phyloP scores from a whole-genome alignment of 2,797 vertebrate genomes.

The Xerus rutilus region DNA sequence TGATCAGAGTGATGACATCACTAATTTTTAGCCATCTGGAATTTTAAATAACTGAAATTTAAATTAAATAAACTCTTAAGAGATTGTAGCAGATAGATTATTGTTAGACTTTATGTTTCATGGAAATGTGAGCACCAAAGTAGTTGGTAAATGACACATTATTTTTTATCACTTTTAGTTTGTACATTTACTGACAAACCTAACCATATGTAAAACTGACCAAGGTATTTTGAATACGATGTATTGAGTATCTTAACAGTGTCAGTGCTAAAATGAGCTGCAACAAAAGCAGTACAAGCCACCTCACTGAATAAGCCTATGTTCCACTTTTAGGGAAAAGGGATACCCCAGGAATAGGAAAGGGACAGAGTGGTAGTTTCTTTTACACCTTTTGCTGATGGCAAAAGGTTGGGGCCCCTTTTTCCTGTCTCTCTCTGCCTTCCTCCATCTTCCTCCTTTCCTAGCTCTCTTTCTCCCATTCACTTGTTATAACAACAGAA shows the following conservation, averaged over 20 bases:
- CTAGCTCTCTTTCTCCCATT: slow-evolving; percentile 72
- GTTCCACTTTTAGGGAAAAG: slow-evolving; percentile 63
- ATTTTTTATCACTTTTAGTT: slow-evolving; percentile 27
- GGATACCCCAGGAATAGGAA: slow-evolving; percentile 62
- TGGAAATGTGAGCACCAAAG: background rate
- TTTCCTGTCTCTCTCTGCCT: background rate
- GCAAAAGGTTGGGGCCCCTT: background rate
- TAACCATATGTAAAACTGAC: slow-evolving; percentile 66
- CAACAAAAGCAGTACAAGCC: slow-evolving; percentile 54
- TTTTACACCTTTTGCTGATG: slow-evolving; percentile 43
- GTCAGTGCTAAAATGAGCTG: slow-evolving; percentile 62
- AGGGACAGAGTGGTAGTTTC: slow-evolving; percentile 74
- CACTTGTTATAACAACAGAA: slow-evolving; percentile 84
- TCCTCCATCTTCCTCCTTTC: background rate
- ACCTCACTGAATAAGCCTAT: slow-evolving; percentile 61
- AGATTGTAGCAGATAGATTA: background rate
- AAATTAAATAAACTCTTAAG: slow-evolving; percentile 22
- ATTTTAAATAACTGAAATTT: slow-evolving; percentile 42
- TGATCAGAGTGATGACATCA: background rate
- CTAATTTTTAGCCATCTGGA: slow-evolving; percentile 27
- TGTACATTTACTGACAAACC: slow-evolving; percentile 48
- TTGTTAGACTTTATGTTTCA: slow-evolving; percentile 13
- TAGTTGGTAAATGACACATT: slow-evolving; percentile 38
- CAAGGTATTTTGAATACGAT: slow-evolving; percentile 75
- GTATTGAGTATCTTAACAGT: slow-evolving; percentile 69